These are phyloP conservation scores for Amphiura filiformis DNA, from an alignment of 35 echinoderm and acorn worm genomes.

Conservation along the genomic window DNA sequence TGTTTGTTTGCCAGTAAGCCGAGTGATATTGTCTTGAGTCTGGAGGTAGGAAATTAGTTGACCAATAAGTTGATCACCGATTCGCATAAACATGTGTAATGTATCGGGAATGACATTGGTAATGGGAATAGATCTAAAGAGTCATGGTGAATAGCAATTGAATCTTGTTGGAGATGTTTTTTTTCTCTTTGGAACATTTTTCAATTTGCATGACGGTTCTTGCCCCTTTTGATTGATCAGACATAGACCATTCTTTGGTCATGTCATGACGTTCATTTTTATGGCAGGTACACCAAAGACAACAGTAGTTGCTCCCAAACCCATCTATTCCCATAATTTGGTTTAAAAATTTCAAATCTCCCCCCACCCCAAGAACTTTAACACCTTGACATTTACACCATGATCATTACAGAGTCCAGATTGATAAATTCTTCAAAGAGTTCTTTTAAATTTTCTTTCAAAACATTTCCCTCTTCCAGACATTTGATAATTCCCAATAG, in stretches of 20 bases:
- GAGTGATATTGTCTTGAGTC: conserved; percentile 27
- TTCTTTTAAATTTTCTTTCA: conserved; percentile 26
- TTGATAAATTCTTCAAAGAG: conserved; percentile 45
- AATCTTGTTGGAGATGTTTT: neutral
- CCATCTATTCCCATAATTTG: too few relatives aligned
- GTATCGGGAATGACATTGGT: conserved; percentile 31
- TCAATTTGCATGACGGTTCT: too few relatives aligned
- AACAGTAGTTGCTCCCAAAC: too few relatives aligned
- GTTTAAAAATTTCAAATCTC: conserved; percentile 67
- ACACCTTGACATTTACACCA: conserved; percentile 18
- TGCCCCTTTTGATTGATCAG: too few relatives aligned
- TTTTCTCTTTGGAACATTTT: neutral
- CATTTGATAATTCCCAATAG: conserved; percentile 51
- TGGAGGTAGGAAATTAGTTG: conserved; percentile 23
- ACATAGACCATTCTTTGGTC: conserved; percentile 6
- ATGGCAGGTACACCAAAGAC: conserved; percentile 16
- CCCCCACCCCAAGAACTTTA: conserved; percentile 40
- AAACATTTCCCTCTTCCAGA: conserved; percentile 46
- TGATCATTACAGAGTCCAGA: too few relatives aligned
- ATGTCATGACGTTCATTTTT: conserved; percentile 34
- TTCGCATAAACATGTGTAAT: conserved; percentile 48
- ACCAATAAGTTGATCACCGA: conserved; percentile 45
- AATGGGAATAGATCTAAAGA: conserved; percentile 41
- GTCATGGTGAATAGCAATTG: neutral
- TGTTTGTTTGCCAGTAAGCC: neutral